phyloP scores from a whole-genome alignment of 2,113 vertebrate genomes.

The Colius striatus region DNA sequence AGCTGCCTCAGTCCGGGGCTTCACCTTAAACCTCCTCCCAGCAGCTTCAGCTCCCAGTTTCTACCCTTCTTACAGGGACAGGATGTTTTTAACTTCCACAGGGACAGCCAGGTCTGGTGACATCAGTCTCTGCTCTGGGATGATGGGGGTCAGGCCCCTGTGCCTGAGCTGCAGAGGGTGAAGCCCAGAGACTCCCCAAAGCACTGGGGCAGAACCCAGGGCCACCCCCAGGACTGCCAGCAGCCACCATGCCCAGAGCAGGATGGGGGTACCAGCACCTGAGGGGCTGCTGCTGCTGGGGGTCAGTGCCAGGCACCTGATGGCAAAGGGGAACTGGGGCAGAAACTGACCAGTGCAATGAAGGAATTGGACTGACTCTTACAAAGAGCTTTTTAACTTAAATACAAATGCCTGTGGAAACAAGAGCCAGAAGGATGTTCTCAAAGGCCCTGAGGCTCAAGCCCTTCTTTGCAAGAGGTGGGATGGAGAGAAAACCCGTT shows the following conservation, averaged over 20 bases:
- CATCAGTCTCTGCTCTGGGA: neutral
- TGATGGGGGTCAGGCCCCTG: rapidly evolving
- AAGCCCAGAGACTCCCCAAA: neutral
- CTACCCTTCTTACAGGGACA: neutral
- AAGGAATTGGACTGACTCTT: neutral
- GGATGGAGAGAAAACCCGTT: neutral
- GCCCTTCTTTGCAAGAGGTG: neutral
- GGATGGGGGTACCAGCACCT: rapidly evolving
- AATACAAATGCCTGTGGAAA: neutral
- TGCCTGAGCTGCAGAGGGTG: neutral
- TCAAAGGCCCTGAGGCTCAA: neutral
- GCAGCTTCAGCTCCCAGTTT: neutral
- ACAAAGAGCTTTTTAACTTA: neutral
- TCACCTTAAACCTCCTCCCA: neutral
- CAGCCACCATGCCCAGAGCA: rapidly evolving
- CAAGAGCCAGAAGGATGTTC: neutral
- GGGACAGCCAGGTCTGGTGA: neutral
- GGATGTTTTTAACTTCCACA: no score
- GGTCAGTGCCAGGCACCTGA: neutral
- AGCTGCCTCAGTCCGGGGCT: no score
- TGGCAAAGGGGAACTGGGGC: neutral
- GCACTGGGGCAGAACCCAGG: neutral
- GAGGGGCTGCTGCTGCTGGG: neutral
- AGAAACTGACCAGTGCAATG: neutral
- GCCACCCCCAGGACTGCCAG: no score